These are phyloP conservation scores for Antigone vipio DNA, from an alignment of 2,113 vertebrate genomes.

Conservation along the genomic window DNA sequence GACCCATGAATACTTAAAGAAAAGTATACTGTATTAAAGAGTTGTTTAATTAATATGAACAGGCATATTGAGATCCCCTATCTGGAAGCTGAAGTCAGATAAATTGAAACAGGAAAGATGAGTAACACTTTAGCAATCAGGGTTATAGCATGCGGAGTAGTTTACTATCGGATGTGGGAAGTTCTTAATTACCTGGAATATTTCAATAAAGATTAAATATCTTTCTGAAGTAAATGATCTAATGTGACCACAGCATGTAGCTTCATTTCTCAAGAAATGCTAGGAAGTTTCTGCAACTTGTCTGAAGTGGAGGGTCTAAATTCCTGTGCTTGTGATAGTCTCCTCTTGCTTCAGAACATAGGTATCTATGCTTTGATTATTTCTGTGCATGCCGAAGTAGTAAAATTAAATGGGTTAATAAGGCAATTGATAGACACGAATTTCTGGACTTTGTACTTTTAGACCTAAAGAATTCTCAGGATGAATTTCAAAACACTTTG, in stretches of 20 bases:
- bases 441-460: neutral
- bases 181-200: constrained; percentile 8
- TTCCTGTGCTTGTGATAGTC: neutral
- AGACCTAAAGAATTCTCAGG: neutral
- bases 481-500: neutral
- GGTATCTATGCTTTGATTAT: neutral
- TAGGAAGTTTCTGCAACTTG: neutral
- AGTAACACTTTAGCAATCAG: neutral
- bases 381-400: neutral
- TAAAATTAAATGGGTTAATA: neutral
- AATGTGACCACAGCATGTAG: neutral
- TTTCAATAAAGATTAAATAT: neutral
- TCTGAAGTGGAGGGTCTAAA: neutral
- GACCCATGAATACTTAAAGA: neutral
- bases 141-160: neutral
- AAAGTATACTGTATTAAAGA: neutral
- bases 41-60: neutral
- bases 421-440: neutral
- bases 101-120: neutral
- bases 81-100: neutral
- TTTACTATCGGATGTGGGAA: neutral
- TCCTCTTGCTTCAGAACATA: neutral
- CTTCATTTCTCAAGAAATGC: neutral
- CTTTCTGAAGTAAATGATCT: neutral
- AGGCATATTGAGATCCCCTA: neutral